Percentiles rank a stretch among this genome's conserved stretches.
Evolutionary conservation across 2,797 vertebrate genomes (phyloP).

Genomic region (Tragopan temminckii): DNA sequence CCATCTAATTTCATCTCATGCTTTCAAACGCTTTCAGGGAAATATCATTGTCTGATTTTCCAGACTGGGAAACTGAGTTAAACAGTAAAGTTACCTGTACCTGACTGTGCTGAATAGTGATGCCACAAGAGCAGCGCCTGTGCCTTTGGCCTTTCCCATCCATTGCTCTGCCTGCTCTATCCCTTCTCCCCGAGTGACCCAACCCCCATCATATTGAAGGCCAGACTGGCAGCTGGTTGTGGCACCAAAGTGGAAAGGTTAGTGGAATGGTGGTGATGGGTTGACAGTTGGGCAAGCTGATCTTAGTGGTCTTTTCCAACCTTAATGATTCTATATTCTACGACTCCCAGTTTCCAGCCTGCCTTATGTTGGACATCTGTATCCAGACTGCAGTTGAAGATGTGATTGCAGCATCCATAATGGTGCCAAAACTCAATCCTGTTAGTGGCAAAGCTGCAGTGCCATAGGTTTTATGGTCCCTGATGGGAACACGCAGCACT

Average conservation of each 20-base stretch:
- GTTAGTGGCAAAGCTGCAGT: neutral
- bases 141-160: neutral
- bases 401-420: accelerated
- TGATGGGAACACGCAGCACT: neutral
- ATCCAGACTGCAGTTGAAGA: neutral
- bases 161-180: neutral
- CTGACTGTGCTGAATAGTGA: neutral
- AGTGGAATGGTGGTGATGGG: too few relatives aligned
- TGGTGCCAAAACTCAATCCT: neutral
- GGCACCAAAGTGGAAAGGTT: too few relatives aligned
- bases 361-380: neutral
- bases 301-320: too few relatives aligned
- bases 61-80: neutral
- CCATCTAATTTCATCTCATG: neutral
- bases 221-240: neutral
- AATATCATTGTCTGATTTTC: neutral
- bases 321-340: too few relatives aligned
- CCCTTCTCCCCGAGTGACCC: neutral
- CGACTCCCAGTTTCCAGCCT: neutral
- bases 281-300: too few relatives aligned
- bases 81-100: neutral
- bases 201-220: accelerated
- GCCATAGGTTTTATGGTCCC: conserved; percentile 1
- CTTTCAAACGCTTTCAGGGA: neutral
- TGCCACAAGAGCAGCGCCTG: neutral